Conservation (phyloP, 2,797 vertebrate species). For the Melanogrammus aeglefinus region DNA sequence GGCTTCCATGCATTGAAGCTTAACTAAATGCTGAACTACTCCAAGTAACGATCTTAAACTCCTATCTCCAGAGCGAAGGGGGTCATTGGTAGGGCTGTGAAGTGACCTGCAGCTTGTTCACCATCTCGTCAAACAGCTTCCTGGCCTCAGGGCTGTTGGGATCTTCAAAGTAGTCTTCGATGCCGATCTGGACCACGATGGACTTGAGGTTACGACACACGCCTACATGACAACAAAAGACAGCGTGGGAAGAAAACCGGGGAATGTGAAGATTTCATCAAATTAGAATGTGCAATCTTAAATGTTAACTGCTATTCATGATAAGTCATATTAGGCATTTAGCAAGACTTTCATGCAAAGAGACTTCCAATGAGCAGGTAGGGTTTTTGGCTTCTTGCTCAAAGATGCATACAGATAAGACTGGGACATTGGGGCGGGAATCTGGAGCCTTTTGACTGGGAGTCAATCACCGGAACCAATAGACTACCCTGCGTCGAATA, state of each 20-base stretch:
- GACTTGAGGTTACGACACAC: constrained; percentile 97
- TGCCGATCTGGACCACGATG: constrained; percentile 96
- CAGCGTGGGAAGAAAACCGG: background rate
- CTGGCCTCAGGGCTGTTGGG: constrained; percentile 93
- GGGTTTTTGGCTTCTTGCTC: background rate
- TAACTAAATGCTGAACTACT: background rate
- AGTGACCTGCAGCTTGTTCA: constrained; percentile 95
- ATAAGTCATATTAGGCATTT: background rate
- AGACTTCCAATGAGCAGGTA: background rate
- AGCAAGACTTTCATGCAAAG: background rate
- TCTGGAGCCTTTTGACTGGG: background rate
- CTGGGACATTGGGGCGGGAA: background rate
- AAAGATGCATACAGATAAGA: background rate
- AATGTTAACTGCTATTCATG: background rate
- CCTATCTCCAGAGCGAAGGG: background rate
- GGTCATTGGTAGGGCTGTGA: background rate
- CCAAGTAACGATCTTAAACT: background rate
- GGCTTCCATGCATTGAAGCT: background rate
- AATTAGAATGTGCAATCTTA: background rate
- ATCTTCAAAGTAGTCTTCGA: constrained; percentile 98
- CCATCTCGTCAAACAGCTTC: constrained; percentile 98
- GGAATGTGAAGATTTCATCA: background rate
- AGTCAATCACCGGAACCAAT: background rate
- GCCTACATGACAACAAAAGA: constrained; percentile 65
- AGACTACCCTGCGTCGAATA: too few species aligned